Evolutionary conservation across 2,797 vertebrate genomes (phyloP).

Genomic region (Ispidina lecontei): DNA sequence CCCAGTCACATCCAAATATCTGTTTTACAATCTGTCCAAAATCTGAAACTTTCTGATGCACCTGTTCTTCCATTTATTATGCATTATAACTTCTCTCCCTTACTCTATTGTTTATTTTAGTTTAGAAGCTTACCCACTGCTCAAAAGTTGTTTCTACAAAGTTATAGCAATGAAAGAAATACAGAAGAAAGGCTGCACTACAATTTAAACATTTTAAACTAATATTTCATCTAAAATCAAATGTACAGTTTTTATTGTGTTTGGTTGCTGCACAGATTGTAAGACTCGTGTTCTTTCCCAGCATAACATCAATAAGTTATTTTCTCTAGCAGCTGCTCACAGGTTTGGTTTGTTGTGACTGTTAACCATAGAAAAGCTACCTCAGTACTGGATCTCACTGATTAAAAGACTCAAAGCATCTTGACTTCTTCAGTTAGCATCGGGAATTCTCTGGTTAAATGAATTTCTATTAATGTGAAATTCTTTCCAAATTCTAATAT

Average conservation of each 20-base stretch:
- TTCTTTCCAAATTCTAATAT: not conserved
- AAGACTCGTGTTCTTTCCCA: conserved; percentile 56
- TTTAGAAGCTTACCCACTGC: conserved; percentile 8
- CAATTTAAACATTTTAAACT: conserved; percentile 55
- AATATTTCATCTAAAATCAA: conserved; percentile 69
- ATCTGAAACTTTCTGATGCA: conserved; percentile 36
- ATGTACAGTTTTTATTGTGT: conserved; percentile 57
- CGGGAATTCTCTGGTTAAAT: not conserved
- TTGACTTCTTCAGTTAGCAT: not conserved
- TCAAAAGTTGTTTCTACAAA: conserved; percentile 58
- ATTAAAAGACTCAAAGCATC: not conserved
- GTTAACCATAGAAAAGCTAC: conserved; percentile 31
- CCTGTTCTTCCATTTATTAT: conserved; percentile 45
- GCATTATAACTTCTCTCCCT: conserved; percentile 16
- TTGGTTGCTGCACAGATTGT: conserved; percentile 60
- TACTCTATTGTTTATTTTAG: conserved; percentile 2
- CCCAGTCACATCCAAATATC: not conserved
- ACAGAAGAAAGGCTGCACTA: conserved; percentile 39
- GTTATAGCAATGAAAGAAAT: conserved; percentile 51
- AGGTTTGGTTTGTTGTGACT: conserved; percentile 8
- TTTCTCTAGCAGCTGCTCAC: conserved; percentile 70
- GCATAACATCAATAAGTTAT: conserved; percentile 68
- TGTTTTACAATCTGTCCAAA: conserved; percentile 31
- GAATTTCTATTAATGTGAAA: not conserved
- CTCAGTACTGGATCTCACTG: not conserved